phyloP scores from a whole-genome alignment of 2,888 invertebrate species.

The Heteropelma amictum region DNA sequence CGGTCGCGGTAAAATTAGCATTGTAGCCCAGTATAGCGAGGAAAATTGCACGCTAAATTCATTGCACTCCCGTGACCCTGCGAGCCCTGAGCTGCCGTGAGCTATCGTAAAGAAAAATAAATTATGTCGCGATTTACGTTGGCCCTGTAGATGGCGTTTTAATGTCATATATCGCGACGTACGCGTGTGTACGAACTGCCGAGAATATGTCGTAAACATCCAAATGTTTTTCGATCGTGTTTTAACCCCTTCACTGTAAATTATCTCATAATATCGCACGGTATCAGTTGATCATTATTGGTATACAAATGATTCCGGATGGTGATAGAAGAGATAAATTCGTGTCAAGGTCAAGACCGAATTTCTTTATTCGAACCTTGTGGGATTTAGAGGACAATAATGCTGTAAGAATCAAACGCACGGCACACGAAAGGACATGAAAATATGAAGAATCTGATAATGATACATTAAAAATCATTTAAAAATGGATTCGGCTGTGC shows the following conservation, averaged over 20 bases:
- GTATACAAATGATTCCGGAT: too few relatives aligned
- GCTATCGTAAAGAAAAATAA: not conserved
- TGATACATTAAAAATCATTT: not conserved
- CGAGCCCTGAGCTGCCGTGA: not conserved
- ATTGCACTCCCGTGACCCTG: not conserved
- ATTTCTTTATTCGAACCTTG: too few relatives aligned
- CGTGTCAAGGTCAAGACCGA: too few relatives aligned
- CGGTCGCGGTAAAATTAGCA: constrained; percentile 23
- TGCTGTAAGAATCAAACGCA: too few relatives aligned
- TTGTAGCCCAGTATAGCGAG: not conserved
- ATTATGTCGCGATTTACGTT: too few relatives aligned
- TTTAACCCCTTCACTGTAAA: too few relatives aligned
- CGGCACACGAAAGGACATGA: too few relatives aligned
- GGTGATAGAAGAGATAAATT: too few relatives aligned
- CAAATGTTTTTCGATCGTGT: constrained; percentile 16
- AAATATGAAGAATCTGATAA: not conserved
- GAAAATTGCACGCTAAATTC: not conserved
- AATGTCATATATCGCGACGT: not conserved
- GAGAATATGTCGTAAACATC: not conserved
- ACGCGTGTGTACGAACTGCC: not conserved
- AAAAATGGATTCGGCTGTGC: constrained; percentile 37
- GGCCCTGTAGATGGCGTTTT: constrained; percentile 9
- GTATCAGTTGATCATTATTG: too few relatives aligned
- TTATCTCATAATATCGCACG: too few relatives aligned
- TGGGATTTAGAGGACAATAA: too few relatives aligned